These are phyloP conservation scores for Apeltes quadracus DNA, from an alignment of 2,113 vertebrate genomes.

Conservation along the genomic window DNA sequence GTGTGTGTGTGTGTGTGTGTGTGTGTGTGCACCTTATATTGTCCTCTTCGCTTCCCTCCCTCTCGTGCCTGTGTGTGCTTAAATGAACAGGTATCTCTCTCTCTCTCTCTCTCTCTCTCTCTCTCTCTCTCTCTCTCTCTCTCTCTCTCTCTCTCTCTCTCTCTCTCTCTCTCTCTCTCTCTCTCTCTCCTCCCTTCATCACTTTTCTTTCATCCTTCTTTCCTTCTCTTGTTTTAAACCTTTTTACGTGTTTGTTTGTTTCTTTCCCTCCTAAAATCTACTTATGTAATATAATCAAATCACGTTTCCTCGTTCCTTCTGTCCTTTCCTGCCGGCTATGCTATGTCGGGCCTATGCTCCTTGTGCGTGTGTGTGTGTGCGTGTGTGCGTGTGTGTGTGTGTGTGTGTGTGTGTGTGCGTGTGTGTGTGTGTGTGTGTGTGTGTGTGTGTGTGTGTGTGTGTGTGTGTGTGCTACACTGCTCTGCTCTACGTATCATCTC, in stretches of 20 bases:
- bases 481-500: constrained; percentile 66
- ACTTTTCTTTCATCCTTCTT: background rate
- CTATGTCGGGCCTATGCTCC: constrained; percentile 41
- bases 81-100: constrained; percentile 48
- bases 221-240: background rate
- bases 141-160: too few relatives aligned
- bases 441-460: constrained; percentile 31
- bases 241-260: background rate
- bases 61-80: constrained; percentile 23
- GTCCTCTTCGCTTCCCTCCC: constrained; percentile 36
- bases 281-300: constrained; percentile 4
- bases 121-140: too few relatives aligned
- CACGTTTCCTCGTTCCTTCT: constrained; percentile 2
- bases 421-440: constrained; percentile 33
- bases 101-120: too few relatives aligned
- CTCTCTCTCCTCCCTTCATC: constrained; percentile 20
- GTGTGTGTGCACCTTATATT: constrained; percentile 29
- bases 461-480: constrained; percentile 49
- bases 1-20: constrained; percentile 71
- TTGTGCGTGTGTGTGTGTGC: constrained; percentile 29
- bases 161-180: too few relatives aligned
- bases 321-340: constrained; percentile 39
- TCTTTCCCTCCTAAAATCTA: background rate
- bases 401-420: constrained; percentile 33
- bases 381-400: constrained; percentile 30